Conservation (phyloP, 1,140 invertebrate species). For the Tetraneura akinire region DNA sequence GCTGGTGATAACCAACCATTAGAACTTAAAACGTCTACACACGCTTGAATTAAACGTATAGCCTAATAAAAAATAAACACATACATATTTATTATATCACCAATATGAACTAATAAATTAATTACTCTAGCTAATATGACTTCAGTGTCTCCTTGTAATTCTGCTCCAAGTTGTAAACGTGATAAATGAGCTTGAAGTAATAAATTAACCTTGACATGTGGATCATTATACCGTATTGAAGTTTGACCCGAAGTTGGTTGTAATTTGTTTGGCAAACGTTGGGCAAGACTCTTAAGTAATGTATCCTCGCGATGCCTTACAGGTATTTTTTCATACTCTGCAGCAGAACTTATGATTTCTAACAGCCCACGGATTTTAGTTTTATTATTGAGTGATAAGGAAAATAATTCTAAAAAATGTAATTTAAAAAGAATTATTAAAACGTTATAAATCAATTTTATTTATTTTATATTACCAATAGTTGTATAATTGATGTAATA, state of each 20-base stretch:
- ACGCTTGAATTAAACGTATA: constrained; percentile 92
- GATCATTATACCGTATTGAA: constrained; percentile 85
- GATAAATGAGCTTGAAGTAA: constrained; percentile 95
- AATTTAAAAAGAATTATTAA: constrained; percentile 50
- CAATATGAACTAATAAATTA: neutral
- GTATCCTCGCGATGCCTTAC: constrained; percentile 94
- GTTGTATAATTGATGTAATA: constrained; percentile 99
- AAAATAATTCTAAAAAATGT: constrained; percentile 82
- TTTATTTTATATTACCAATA: constrained; percentile 69
- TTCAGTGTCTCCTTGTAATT: constrained; percentile 96
- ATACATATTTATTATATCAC: neutral
- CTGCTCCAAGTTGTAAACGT: constrained; percentile 88
- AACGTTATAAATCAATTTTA: neutral
- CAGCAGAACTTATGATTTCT: constrained; percentile 97
- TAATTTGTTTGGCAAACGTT: constrained; percentile 77
- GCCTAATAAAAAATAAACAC: constrained; percentile 59
- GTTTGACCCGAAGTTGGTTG: constrained; percentile 63
- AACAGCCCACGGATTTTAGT: constrained; percentile 95
- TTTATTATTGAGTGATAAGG: constrained; percentile 92
- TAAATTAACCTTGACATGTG: constrained; percentile 96
- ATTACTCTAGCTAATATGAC: constrained; percentile 77
- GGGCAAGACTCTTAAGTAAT: constrained; percentile 78
- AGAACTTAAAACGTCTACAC: constrained; percentile 96
- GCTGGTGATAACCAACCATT: constrained; percentile 98
- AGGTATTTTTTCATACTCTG: constrained; percentile 93